These are phyloP conservation scores for Threskiornis aethiopicus DNA, from an alignment of 2,797 vertebrate genomes.

Conservation along the genomic window DNA sequence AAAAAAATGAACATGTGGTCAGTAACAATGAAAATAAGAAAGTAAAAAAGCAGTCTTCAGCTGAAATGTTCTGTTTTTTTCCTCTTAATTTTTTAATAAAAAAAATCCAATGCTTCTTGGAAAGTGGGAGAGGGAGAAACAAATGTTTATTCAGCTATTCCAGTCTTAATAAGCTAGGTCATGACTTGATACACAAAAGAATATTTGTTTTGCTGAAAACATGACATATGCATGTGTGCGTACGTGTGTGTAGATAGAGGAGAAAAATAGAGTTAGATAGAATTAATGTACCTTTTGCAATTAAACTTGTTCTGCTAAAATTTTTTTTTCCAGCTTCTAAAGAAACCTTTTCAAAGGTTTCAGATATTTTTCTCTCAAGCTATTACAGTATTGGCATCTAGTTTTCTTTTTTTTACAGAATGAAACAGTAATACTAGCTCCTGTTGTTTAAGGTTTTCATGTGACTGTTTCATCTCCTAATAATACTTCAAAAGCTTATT, in stretches of 20 bases:
- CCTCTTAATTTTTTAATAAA: background rate
- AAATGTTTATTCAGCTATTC: background rate
- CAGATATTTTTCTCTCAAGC: background rate
- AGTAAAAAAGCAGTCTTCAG: background rate
- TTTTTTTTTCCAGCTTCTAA: background rate
- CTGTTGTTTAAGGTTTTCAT: background rate
- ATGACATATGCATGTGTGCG: fast-evolving
- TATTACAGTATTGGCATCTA: background rate
- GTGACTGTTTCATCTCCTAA: constrained; percentile 1
- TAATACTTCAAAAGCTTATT: constrained; percentile 22
- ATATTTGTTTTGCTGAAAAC: background rate
- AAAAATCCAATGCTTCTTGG: background rate
- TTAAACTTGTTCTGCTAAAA: background rate
- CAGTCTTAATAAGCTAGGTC: background rate
- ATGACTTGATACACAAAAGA: too few relatives aligned
- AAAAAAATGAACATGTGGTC: background rate
- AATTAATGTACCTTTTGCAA: background rate
- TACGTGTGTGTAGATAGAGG: background rate
- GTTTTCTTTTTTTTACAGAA: background rate
- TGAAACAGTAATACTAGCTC: background rate
- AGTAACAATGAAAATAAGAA: background rate
- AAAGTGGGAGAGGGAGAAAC: background rate
- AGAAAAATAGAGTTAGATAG: background rate
- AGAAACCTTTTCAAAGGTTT: background rate
- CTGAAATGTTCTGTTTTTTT: background rate